Evolutionary conservation across 1,140 invertebrate species (phyloP).

Genomic region (Calephelis virginiensis): DNA sequence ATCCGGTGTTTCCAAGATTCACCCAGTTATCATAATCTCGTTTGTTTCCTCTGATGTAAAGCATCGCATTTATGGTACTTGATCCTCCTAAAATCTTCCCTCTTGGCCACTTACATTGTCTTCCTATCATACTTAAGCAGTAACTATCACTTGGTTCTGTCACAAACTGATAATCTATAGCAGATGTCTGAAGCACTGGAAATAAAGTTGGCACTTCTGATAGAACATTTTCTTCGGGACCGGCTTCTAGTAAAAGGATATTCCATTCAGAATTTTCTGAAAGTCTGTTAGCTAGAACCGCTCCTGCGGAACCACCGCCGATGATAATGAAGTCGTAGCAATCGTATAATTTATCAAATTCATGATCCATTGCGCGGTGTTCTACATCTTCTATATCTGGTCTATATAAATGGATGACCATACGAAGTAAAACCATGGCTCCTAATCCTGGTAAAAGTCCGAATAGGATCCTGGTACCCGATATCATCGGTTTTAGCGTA

Average conservation of each 20-base stretch:
- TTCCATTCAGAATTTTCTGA: slow-evolving; percentile 85
- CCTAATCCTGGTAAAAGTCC: slow-evolving; percentile 81
- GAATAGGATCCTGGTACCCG: slow-evolving; percentile 80
- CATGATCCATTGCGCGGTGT: slow-evolving; percentile 77
- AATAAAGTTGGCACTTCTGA: slow-evolving; percentile 88
- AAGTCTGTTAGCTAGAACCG: slow-evolving; percentile 87
- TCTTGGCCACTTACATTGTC: slow-evolving; percentile 84
- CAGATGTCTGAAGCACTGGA: slow-evolving; percentile 84
- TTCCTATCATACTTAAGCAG: slow-evolving; percentile 82
- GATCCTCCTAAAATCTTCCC: slow-evolving; percentile 90
- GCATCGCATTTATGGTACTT: slow-evolving; percentile 92
- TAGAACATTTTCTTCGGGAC: slow-evolving; percentile 86
- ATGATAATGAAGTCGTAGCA: slow-evolving; percentile 88
- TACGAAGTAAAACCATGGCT: slow-evolving; percentile 80
- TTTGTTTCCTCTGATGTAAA: slow-evolving; percentile 91
- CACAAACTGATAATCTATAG: slow-evolving; percentile 89
- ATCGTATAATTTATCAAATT: slow-evolving; percentile 68
- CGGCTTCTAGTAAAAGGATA: slow-evolving; percentile 90
- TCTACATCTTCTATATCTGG: slow-evolving; percentile 83
- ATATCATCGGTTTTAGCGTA: slow-evolving; percentile 55
- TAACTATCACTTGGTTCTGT: slow-evolving; percentile 85
- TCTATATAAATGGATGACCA: slow-evolving; percentile 80
- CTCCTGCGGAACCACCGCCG: slow-evolving; percentile 90
- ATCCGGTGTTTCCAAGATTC: slow-evolving; percentile 83
- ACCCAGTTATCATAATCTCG: slow-evolving; percentile 92